Base-by-base conservation (phyloP, 2,113 vertebrate genomes). In the Hiodon alosoides region DNA sequence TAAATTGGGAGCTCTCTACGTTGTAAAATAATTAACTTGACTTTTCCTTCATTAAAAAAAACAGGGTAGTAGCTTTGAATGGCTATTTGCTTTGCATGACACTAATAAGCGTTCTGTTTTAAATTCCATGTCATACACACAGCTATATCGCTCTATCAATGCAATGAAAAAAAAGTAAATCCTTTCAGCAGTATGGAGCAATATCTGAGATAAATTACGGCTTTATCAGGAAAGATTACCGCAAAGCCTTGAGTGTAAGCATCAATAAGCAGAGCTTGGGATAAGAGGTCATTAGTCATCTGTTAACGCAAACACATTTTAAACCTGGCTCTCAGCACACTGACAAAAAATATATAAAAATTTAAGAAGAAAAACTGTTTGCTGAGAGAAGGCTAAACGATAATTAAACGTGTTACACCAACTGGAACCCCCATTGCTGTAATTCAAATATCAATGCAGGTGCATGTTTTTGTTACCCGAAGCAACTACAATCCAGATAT, bases 151-250 rank as follows among this genome's bases (percentile, higher is more conserved):
- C 10, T 71, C 50, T n/a, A 71, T 59, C 55, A 59, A 46, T 17
- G 69, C 10, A 58, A 64, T 64, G 16, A 4, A 64, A 64, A 64
- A 64, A 57, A 55, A 69, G 10, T 5, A 14, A 69, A 69, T 13
- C 8, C 11, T 6, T 9, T 5, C 3, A 7, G 57, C 57, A 48
- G 57, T 57, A 47, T 54, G 70, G 70, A 60, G 5, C 57, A 50
- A 71, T 71, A 50, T 71, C 70, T 3, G 10, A 70, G 53, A 53
- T 70, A 70, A 70, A 70, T 70, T 54, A 70, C 52, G 13, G 46
- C 16, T 71, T 60, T 71, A 71, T 71, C 54, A 60, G 46, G 57
- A 71, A 59, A 70, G n/a, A 70, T 55, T 70, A 16, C 31, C 10
- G 50, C n/a, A n/a, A 13, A 48, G 70, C 70, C 70, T 59, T 60